Percentiles rank a stretch among this genome's conserved stretches.
These are phyloP conservation scores for Camelus dromedarius DNA, from an alignment of 2,113 vertebrate species.

Conservation along the genomic window DNA sequence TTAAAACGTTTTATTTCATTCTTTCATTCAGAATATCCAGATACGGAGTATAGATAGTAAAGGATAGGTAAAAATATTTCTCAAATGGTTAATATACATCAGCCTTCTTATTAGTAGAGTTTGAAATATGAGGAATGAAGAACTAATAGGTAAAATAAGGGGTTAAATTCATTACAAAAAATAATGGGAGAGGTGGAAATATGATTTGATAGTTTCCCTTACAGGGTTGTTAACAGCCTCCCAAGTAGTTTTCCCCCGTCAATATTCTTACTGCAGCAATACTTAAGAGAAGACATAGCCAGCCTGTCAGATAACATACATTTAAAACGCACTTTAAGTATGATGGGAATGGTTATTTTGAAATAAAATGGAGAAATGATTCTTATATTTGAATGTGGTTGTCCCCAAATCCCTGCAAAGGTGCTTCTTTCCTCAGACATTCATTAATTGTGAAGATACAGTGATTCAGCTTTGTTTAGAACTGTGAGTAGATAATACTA, in stretches of 20 bases:
- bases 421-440: neutral
- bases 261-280: slow-evolving; percentile 2
- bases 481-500: neutral
- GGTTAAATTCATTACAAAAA: neutral
- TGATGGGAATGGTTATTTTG: neutral
- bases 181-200: neutral
- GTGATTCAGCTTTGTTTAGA: neutral
- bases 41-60: neutral
- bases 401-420: neutral
- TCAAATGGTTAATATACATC: neutral
- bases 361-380: slow-evolving; percentile 13
- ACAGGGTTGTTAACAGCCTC: neutral
- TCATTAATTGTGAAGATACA: neutral
- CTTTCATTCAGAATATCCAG: slow-evolving; percentile 19
- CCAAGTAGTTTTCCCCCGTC: neutral
- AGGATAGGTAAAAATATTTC: slow-evolving; percentile 1
- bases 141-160: slow-evolving; percentile 6
- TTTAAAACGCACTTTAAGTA: slow-evolving; percentile 8
- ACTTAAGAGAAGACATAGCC: neutral
- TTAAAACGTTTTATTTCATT: slow-evolving; percentile 4
- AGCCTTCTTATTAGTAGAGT: neutral
- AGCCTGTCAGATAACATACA: neutral
- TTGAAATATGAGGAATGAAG: slow-evolving; percentile 17
- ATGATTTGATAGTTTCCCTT: neutral
- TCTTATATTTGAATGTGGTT: neutral